Conservation (phyloP, 2,113 vertebrate species). For the Heterochromis multidens region DNA sequence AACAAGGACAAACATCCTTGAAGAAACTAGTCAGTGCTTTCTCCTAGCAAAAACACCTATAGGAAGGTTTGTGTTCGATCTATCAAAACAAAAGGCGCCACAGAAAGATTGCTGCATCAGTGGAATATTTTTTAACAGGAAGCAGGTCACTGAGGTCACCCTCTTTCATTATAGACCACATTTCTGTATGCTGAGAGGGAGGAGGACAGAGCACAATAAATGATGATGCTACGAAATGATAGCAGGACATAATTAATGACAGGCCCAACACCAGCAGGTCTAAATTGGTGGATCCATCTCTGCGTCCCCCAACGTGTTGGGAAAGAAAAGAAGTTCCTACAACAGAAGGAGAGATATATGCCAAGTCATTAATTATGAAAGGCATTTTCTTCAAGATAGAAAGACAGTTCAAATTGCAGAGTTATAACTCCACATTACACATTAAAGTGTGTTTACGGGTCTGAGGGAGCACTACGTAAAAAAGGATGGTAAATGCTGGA, state of each 20-base stretch:
- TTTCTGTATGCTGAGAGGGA: slow-evolving; percentile 3
- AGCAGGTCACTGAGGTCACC: slow-evolving; percentile 1
- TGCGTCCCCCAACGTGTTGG: not conserved
- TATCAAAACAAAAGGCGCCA: not conserved
- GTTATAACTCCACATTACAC: not conserved
- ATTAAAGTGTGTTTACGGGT: not conserved
- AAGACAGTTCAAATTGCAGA: not conserved
- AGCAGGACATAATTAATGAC: slow-evolving; percentile 40
- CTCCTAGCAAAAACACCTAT: not conserved
- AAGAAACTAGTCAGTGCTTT: not conserved
- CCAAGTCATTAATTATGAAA: slow-evolving; percentile 10
- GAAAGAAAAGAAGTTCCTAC: not conserved
- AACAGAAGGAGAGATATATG: not conserved
- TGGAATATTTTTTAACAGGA: slow-evolving; percentile 7
- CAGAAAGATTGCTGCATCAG: not conserved
- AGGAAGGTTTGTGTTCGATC: not conserved
- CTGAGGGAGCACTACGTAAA: not conserved
- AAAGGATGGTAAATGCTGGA: not conserved
- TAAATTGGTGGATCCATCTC: slow-evolving; percentile 15
- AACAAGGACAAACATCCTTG: not conserved
- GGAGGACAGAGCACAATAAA: not conserved
- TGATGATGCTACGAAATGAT: slow-evolving; percentile 35
- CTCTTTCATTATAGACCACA: slow-evolving; percentile 17
- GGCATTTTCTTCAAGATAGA: not conserved
- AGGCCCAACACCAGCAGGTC: not conserved